phyloP scores from a whole-genome alignment of 2,888 invertebrate genomes.

The Sipha maydis region DNA sequence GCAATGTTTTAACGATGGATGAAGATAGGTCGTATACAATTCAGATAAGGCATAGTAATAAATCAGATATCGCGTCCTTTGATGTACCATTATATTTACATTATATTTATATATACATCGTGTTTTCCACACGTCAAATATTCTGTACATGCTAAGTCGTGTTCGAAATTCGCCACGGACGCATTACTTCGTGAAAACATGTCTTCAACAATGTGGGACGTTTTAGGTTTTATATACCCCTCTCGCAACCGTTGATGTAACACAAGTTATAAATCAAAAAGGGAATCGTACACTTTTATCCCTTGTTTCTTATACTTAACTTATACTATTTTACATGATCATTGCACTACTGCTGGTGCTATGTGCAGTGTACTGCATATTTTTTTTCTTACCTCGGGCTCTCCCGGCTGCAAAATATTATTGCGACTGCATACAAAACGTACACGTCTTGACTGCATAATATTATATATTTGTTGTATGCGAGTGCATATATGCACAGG shows the following conservation, averaged over 20 bases:
- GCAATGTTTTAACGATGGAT: too few relatives aligned
- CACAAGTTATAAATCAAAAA: neutral
- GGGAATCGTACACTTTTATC: neutral
- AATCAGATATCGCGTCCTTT: neutral
- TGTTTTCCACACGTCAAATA: neutral
- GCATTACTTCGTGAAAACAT: slow-evolving; percentile 1
- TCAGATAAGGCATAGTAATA: neutral
- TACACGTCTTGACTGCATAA: neutral
- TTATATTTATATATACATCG: neutral
- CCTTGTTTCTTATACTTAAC: neutral
- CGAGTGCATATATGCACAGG: neutral
- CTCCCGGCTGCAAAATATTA: neutral
- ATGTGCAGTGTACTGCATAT: neutral
- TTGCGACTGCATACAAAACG: neutral
- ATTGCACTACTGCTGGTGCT: too few relatives aligned
- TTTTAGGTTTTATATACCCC: neutral
- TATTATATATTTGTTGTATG: neutral
- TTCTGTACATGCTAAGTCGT: neutral
- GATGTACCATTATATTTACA: neutral
- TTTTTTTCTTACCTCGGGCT: too few relatives aligned
- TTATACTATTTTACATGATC: neutral
- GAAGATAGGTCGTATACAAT: too few relatives aligned
- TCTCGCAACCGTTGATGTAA: neutral
- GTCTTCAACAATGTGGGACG: neutral
- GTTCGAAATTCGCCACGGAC: neutral